Base-by-base conservation (phyloP, 2,888 invertebrate species). In the Cheilosia impressa region DNA sequence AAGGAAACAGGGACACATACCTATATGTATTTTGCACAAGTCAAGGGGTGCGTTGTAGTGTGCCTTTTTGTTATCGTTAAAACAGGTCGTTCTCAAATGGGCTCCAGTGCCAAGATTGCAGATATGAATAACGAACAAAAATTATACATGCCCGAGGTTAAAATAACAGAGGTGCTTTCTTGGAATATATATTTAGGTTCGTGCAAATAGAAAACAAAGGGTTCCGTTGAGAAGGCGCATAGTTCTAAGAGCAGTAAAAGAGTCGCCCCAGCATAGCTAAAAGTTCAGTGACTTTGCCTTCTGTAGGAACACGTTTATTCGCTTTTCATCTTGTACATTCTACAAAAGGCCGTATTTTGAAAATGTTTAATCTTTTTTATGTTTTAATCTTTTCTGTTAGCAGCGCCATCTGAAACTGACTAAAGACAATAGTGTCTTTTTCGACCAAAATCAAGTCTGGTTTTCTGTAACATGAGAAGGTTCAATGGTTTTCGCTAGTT, bases 1-100 rank as follows among this genome's bases (percentile, higher is more conserved):
- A 69, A 60, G 69, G 47, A 65, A 60, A 78, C 43, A 73, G 83
- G 73, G 78, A 72, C 66, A 5, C 17, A 31, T n/a, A 7, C 27
- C 27, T 27, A 27, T 27, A 9, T 9, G 6, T 22, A 9, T 27
- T 19, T 19, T 53, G n/a, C 72, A 31, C 19, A 17, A 19, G 19
- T 55, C 22, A 58, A 38, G 58, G 58, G 34, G 17, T 58, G 34
- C 27, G 24, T 52, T 53, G 13, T 43, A 17, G 7, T 31, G 43
- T 31, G 5, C 9, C 4, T 6, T 41, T 50, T 38, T 9, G 31
- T 7, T 47, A 9, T 31, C 19, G 45, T 69, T 45, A 4, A 50
- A 38, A 22, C 22, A 31, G 19, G 27, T 45, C 41, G 22, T 58
- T 52, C 24, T 27, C 9, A 22, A 27, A 9, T 3, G 24, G 17